Evolutionary conservation across 2,797 vertebrate genomes (phyloP), one percentile per base, ranked within the genome.

Genomic region (Gallinago nigripennis): DNA sequence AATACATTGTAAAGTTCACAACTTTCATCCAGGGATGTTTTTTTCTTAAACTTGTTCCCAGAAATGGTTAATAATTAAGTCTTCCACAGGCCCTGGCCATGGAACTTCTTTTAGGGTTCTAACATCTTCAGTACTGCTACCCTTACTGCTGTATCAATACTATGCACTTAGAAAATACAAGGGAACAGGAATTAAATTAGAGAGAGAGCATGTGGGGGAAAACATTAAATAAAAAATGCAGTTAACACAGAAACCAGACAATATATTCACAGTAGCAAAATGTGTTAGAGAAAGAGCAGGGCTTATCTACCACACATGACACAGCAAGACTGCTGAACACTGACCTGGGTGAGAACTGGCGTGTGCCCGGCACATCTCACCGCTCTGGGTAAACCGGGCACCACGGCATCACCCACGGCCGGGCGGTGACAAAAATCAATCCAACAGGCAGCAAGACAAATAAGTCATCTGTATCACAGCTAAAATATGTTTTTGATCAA

Each of bases 401-500:
- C 54, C 28, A 24, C 41, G 0, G 28, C 66, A 35, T 27, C 51
- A 2, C 79, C 7, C 64, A 66, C 7, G 10, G 35, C 14, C 20
- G 56, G 16, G 73, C 1, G 1, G 69, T 69, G 94, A 92, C 91
- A 96, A 87, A 93, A 96, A 95, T 96, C 94, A 97, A 97, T 95
- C 94, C 83, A 87, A 23, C 39, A 54, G 69, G 89, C 88, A 96
- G 86, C 86, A 90, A 92, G 93, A 92, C 90, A 95, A 96, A 25
- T 51, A 93, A 96, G 92, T 86, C 79, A 71, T 70, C 69, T 71
- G 92, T 88, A 94, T 88, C 95, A 82, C 92, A 76, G 84, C 92
- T 95, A 65, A 95, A 96, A 92, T 91, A 92, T 48, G 61, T 6
- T 83, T 92, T 76, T 93, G 96, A 95, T 95, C 95, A 94, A 96